Evolutionary conservation across 2,113 vertebrate species (phyloP).

Genomic region (Tyrannus savana): DNA sequence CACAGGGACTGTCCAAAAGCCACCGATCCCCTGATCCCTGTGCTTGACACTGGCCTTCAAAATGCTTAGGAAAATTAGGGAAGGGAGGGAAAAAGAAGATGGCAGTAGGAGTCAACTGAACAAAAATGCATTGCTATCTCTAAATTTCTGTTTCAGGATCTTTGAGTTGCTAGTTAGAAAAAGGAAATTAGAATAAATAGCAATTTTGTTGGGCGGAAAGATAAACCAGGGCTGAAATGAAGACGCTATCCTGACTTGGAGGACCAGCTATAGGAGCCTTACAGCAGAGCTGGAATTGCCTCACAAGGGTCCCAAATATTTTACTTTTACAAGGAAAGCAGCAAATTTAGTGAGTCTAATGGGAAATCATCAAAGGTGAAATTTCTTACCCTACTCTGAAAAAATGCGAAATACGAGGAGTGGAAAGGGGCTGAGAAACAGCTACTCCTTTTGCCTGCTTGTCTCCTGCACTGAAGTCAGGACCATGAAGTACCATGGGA

Average conservation of each 20-base stretch:
- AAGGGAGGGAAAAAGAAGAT: neutral
- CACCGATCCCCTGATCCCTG: neutral
- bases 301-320: neutral
- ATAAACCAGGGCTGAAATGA: neutral
- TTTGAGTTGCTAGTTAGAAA: constrained; percentile 57
- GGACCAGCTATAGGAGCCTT: neutral
- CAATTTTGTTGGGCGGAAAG: neutral
- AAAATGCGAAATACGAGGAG: neutral
- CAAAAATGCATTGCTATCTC: constrained; percentile 22
- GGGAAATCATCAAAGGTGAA: neutral
- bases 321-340: neutral
- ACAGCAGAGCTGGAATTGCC: constrained; percentile 6
- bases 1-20: neutral
- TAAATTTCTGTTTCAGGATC: constrained; percentile 45
- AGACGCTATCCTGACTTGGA: neutral
- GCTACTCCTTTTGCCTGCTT: neutral
- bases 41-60: neutral
- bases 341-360: neutral
- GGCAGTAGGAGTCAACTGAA: neutral
- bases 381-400: neutral
- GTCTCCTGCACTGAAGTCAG: neutral
- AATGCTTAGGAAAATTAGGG: neutral
- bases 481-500: neutral
- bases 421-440: neutral
- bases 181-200: constrained; percentile 26